These are phyloP conservation scores for Caenorhabditis macrosperma DNA, from an alignment of 2,888 invertebrate genomes.

Conservation along the genomic window DNA sequence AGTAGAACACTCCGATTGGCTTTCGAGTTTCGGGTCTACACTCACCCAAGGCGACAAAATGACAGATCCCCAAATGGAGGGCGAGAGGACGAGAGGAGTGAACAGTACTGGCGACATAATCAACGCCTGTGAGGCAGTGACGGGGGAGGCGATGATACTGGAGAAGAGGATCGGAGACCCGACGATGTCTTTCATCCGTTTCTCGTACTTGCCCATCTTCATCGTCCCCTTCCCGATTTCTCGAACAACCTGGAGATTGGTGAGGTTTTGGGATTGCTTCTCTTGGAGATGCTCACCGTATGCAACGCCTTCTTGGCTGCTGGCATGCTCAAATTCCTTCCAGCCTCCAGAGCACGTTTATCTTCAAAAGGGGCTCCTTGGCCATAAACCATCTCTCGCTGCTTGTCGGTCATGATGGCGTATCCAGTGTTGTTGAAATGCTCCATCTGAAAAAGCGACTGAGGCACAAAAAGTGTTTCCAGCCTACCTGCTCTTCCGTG, in stretches of 20 bases:
- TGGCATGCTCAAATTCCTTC: constrained; percentile 43
- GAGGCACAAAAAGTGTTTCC: not conserved
- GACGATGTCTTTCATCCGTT: constrained; percentile 61
- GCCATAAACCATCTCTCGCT: constrained; percentile 71
- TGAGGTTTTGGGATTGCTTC: too few relatives aligned
- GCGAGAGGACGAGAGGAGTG: constrained; percentile 57
- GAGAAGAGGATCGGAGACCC: constrained; percentile 59
- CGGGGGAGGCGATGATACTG: constrained; percentile 43
- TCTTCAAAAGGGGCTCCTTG: constrained; percentile 55
- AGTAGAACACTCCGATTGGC: not conserved
- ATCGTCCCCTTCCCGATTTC: constrained; percentile 52
- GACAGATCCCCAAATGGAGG: constrained; percentile 57
- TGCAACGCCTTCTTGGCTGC: constrained; percentile 40
- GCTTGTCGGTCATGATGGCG: constrained; percentile 66
- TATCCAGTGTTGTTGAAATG: constrained; percentile 73
- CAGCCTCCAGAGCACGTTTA: constrained; percentile 19
- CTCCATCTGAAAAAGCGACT: constrained; percentile 49
- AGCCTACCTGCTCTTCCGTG: constrained; percentile 68
- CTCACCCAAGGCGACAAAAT: constrained; percentile 70
- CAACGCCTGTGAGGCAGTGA: constrained; percentile 45
- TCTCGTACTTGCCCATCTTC: constrained; percentile 47
- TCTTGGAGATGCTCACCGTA: too few relatives aligned
- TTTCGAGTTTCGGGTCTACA: not conserved
- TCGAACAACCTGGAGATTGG: constrained; percentile 49
- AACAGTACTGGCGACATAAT: constrained; percentile 59